Conservation (phyloP, 2,888 invertebrate species). For the Sipha maydis region DNA sequence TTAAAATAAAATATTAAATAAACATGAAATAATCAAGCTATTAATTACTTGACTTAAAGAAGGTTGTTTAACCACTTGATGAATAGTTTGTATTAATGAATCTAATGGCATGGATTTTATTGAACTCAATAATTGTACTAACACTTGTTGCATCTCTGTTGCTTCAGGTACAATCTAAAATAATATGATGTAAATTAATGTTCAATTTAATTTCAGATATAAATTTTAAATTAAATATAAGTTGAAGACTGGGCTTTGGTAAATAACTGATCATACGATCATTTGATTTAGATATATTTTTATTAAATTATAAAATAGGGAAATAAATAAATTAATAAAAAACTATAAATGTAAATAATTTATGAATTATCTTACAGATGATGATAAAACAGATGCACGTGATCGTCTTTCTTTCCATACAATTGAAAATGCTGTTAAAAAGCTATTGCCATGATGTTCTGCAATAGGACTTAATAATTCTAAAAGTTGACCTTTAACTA, state of each 20-base stretch:
- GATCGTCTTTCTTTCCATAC: conserved; percentile 83
- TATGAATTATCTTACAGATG: conserved; percentile 40
- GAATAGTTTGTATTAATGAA: conserved; percentile 82
- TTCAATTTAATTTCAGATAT: neutral
- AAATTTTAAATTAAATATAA: neutral
- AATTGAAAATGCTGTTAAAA: conserved; percentile 84
- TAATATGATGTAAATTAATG: neutral
- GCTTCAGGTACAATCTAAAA: conserved; percentile 70
- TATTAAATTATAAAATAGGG: neutral
- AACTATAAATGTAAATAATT: neutral
- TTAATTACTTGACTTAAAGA: conserved; percentile 70
- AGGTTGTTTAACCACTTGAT: conserved; percentile 83
- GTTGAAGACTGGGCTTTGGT: neutral
- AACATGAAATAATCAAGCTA: neutral
- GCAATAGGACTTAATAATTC: conserved; percentile 87
- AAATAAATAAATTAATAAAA: neutral
- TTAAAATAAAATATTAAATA: conserved; percentile 5
- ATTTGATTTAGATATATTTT: no score
- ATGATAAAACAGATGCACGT: conserved; percentile 67
- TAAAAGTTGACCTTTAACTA: conserved; percentile 81
- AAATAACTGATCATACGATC: no score
- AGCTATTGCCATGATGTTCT: conserved; percentile 82
- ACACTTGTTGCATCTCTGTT: conserved; percentile 76
- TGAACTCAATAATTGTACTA: conserved; percentile 82
- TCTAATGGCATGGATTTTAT: conserved; percentile 87